Percentiles rank a stretch among this genome's conserved stretches.
phyloP scores from a whole-genome alignment of 2,888 invertebrate genomes.

The Plusia festucae region DNA sequence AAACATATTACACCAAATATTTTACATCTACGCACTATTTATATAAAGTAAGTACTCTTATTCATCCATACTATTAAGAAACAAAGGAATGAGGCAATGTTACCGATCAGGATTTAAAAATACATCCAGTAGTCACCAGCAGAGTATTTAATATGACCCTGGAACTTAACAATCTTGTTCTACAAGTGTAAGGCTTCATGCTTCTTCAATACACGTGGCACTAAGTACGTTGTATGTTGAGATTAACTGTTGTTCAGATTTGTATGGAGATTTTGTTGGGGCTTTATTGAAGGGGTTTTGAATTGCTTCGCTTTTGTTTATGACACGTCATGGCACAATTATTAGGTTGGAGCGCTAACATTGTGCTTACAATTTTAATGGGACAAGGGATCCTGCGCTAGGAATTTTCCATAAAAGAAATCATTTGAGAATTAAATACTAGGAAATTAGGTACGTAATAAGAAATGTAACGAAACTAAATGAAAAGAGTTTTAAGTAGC shows the following conservation, averaged over 20 bases:
- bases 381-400: no score
- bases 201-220: conserved; percentile 35
- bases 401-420: no score
- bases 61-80: not conserved
- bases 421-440: no score
- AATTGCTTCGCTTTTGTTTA: not conserved
- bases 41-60: not conserved
- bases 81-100: not conserved
- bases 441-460: no score
- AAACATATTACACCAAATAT: not conserved
- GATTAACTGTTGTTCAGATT: conserved; percentile 25
- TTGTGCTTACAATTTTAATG: no score
- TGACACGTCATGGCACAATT: not conserved
- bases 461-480: no score
- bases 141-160: conserved; percentile 37
- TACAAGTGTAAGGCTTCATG: conserved; percentile 51
- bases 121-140: conserved; percentile 20
- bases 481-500: no score
- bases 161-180: conserved; percentile 45
- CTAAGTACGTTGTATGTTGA: conserved; percentile 29
- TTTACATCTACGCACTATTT: not conserved
- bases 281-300: not conserved
- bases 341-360: not conserved
- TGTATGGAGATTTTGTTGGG: not conserved
- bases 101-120: conserved; percentile 30